These are phyloP conservation scores for Drosophila recens DNA, from an alignment of 2,888 invertebrate genomes.

Conservation along the genomic window DNA sequence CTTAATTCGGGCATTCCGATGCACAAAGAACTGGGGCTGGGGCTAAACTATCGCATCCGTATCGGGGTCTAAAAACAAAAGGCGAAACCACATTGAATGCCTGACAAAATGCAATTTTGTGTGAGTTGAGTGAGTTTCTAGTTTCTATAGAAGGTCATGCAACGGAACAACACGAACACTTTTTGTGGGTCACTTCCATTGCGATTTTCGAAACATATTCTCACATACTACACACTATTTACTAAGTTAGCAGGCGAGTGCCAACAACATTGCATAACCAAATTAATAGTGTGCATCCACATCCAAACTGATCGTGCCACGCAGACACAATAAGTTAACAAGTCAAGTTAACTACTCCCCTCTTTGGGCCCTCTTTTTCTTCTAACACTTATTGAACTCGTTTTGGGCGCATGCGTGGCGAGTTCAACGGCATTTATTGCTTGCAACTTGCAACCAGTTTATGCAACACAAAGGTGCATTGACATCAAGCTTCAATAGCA, in stretches of 20 bases:
- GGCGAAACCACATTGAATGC: constrained; percentile 48
- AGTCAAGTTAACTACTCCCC: background rate
- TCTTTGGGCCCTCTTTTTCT: background rate
- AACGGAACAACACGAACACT: constrained; percentile 45
- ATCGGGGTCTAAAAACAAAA: constrained; percentile 44
- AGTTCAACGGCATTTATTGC: constrained; percentile 40
- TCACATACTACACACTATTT: constrained; percentile 47
- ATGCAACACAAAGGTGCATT: constrained; percentile 64
- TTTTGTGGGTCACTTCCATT: constrained; percentile 40
- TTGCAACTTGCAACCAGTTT: constrained; percentile 62
- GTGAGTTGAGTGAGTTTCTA: constrained; percentile 7
- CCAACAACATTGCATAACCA: constrained; percentile 21
- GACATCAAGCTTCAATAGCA: constrained; percentile 47
- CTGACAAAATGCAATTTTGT: constrained; percentile 72
- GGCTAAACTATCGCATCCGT: background rate
- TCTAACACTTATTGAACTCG: constrained; percentile 39
- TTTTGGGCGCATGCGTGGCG: constrained; percentile 50
- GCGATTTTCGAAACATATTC: constrained; percentile 63
- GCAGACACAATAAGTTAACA: constrained; percentile 15
- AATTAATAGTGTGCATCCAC: constrained; percentile 34
- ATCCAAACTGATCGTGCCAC: constrained; percentile 26
- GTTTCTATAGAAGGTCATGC: constrained; percentile 38
- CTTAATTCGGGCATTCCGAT: constrained; percentile 28
- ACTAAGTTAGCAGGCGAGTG: constrained; percentile 26
- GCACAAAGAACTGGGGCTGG: constrained; percentile 36